Evolutionary conservation across 2,113 vertebrate genomes (phyloP).

Genomic region (Diphyllodes magnificus): DNA sequence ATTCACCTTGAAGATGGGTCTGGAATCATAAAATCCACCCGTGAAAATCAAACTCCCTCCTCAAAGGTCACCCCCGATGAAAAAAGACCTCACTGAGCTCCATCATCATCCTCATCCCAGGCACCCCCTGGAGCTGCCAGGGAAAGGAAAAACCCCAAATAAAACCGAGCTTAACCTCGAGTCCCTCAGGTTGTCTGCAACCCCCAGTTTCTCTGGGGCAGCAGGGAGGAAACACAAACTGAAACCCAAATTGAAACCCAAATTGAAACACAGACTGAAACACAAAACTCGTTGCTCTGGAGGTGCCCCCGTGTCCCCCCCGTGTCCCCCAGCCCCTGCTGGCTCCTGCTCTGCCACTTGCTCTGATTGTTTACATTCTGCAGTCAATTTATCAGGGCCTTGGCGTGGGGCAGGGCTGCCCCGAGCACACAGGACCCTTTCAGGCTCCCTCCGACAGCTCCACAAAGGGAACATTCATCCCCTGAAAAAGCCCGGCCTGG

Average conservation of each 20-base stretch:
- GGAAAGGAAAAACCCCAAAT: background rate
- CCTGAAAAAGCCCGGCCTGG: background rate
- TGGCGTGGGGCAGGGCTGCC: background rate
- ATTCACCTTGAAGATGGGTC: too few relatives aligned
- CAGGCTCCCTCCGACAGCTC: background rate
- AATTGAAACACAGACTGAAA: background rate
- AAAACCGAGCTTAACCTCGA: background rate
- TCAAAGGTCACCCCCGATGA: background rate
- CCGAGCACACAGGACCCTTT: constrained; percentile 17
- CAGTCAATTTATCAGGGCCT: constrained; percentile 25
- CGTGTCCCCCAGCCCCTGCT: background rate
- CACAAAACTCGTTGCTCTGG: fast-evolving
- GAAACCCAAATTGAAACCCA: too few relatives aligned
- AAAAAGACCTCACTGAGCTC: too few relatives aligned
- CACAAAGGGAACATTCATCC: constrained; percentile 55
- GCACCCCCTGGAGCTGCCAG: background rate
- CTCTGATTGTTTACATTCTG: constrained; percentile 18
- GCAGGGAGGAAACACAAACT: background rate
- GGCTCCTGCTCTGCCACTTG: background rate
- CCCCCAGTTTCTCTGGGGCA: background rate
- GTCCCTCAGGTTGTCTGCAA: background rate
- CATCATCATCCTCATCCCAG: background rate
- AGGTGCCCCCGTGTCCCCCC: background rate
- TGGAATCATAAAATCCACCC: background rate
- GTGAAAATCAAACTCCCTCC: background rate